Conservation (phyloP, 2,113 vertebrate genomes). For the Corvus cornix region DNA sequence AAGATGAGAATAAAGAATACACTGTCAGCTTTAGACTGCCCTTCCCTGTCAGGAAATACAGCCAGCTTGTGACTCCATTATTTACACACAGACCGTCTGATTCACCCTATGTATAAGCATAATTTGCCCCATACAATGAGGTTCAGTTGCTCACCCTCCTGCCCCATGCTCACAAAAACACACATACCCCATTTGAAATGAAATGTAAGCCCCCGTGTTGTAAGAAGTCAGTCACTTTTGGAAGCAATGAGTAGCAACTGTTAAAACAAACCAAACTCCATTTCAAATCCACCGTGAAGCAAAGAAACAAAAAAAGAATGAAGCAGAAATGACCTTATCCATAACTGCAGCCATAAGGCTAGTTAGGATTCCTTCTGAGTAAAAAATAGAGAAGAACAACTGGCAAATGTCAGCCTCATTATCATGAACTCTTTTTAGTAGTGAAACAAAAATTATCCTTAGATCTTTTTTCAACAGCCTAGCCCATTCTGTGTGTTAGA, state of each 20-base stretch:
- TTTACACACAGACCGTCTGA: background rate
- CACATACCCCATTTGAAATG: background rate
- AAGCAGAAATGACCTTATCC: slow-evolving; percentile 37
- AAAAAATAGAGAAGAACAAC: slow-evolving; percentile 68
- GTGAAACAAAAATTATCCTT: slow-evolving; percentile 29
- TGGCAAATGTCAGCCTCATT: slow-evolving; percentile 64
- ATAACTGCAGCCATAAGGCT: background rate
- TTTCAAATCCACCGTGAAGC: background rate
- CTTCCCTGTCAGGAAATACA: background rate
- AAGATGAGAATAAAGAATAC: background rate
- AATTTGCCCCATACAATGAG: background rate
- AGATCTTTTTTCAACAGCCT: background rate
- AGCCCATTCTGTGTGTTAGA: background rate
- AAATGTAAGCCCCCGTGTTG: background rate
- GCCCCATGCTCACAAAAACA: background rate
- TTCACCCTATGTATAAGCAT: background rate
- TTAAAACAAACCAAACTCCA: slow-evolving; percentile 48
- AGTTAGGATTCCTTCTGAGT: slow-evolving; percentile 56
- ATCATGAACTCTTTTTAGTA: slow-evolving; percentile 31
- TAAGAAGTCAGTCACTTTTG: background rate
- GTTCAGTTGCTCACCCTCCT: background rate
- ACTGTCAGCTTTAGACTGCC: no score
- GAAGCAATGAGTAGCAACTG: slow-evolving; percentile 41
- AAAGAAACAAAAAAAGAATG: background rate
- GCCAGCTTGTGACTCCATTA: background rate